Base-by-base conservation (phyloP, 92 coral and sea anemone genomes). In the Galaxea fascicularis region DNA sequence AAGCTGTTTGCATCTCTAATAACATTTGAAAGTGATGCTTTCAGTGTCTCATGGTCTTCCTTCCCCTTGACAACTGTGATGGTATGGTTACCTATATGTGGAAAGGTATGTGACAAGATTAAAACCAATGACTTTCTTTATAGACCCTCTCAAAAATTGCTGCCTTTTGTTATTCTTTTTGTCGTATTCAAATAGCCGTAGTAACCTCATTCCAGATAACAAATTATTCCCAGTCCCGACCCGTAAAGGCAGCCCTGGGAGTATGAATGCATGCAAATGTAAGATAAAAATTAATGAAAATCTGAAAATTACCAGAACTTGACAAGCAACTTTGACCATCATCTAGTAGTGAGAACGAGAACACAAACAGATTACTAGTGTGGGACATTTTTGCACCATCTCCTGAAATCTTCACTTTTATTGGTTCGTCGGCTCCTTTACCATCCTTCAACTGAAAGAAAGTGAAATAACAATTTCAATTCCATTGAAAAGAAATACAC, bases 381-480 rank as follows among this genome's bases (percentile, higher is more conserved):
- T 79, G 84, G 12, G 74, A 79, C 74, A 79, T 79, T 54, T 22
- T 63, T 65, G 84, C 63, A 21, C 84, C 64, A 46, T 79, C 84
- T 52, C 75, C 84, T 21, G 84, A 79, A 8, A 79, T 66, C 45
- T 79, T 79, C 0, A 79, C 67, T 25, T 79, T n/a, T 20, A 79
- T 25, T 10, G n/a, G 20, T 22, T 47, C 62, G 12, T 24, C 24
- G n/a, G 60, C 21, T 47, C 63, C 78, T 47, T 47, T 52, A 11
- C 22, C 20, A 22, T 73, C 45, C 10, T 73, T 73, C 8, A 73
- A 49, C 78, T 73, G 63, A 17, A 57, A 57, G 25, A 57, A 57
- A 57, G 64, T 57, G 3, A 57, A 57, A 57, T 16, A 20, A 57
- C 22, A 57, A 57, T 8, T 17, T 57, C 9, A 57, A 57, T 57